Evolutionary conservation across 1,140 invertebrate species (phyloP).

Genomic region (Diabrotica undecimpunctata): DNA sequence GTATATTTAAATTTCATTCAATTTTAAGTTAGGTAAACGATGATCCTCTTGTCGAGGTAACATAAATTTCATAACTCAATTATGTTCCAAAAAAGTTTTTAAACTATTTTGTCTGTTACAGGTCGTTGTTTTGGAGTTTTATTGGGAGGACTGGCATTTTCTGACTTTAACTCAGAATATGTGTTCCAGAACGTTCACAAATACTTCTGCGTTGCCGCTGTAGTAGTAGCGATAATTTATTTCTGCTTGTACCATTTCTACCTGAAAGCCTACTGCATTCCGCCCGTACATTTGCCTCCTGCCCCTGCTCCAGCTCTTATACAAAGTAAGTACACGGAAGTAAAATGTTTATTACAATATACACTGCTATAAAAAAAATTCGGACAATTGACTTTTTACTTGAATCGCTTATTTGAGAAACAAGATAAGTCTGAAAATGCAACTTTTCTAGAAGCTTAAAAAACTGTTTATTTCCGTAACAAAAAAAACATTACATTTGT

Average conservation of each 20-base stretch:
- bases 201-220: constrained; percentile 58
- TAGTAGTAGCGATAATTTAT: constrained; percentile 60
- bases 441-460: too few relatives aligned
- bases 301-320: constrained; percentile 34
- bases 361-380: too few relatives aligned
- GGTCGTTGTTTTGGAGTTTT: constrained; percentile 47
- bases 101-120: constrained; percentile 9
- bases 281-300: constrained; percentile 48
- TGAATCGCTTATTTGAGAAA: too few relatives aligned
- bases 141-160: constrained; percentile 41
- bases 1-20: too few relatives aligned
- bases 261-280: constrained; percentile 64
- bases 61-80: too few relatives aligned
- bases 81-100: too few relatives aligned
- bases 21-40: too few relatives aligned
- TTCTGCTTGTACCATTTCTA: constrained; percentile 68
- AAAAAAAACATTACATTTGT: too few relatives aligned
- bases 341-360: neutral
- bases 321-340: constrained; percentile 41
- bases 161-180: constrained; percentile 29
- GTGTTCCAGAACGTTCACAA: constrained; percentile 39
- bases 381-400: too few relatives aligned
- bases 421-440: too few relatives aligned
- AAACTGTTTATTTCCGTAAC: too few relatives aligned
- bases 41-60: too few relatives aligned